Evolutionary conservation across 2,888 invertebrate species (phyloP).

Genomic region (Drosophila leonis): DNA sequence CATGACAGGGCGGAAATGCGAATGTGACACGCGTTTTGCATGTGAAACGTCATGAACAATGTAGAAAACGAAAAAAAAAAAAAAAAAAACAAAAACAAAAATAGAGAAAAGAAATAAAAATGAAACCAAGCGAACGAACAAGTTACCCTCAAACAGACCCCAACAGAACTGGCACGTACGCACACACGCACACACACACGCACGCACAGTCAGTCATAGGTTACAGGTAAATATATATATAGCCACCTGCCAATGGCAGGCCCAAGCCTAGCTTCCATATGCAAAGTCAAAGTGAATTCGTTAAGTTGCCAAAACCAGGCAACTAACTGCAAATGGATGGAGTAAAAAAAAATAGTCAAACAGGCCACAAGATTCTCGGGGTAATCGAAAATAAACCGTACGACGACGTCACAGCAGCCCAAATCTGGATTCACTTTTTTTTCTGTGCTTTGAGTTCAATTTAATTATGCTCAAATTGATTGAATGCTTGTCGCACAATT

Average conservation of each 20-base stretch:
- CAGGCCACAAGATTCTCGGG: constrained; percentile 40
- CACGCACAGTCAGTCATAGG: constrained; percentile 4
- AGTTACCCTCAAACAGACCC: constrained; percentile 33
- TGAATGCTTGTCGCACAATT: constrained; percentile 22
- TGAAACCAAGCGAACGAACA: constrained; percentile 25
- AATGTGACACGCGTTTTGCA: constrained; percentile 83
- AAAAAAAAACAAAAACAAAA: constrained; percentile 3
- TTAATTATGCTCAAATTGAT: constrained; percentile 50
- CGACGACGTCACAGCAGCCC: constrained; percentile 1
- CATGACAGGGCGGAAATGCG: constrained; percentile 80
- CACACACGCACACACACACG: constrained; percentile 5
- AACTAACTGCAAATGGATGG: constrained; percentile 16
- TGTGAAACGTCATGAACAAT: constrained; percentile 81
- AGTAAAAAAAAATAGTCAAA: neutral
- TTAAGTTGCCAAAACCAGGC: constrained; percentile 64
- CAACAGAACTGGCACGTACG: constrained; percentile 20
- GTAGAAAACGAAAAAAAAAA: constrained; percentile 20
- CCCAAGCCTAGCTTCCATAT: constrained; percentile 18
- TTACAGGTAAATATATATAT: constrained; percentile 13
- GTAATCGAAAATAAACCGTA: constrained; percentile 37
- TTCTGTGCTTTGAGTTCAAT: constrained; percentile 23
- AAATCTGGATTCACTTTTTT: constrained; percentile 7
- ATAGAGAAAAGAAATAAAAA: constrained; percentile 10
- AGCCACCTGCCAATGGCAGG: constrained; percentile 27
- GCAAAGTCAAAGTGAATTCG: constrained; percentile 63